These are phyloP conservation scores for Toxotes lorentzi DNA, from an alignment of 2,797 vertebrate species.

Conservation along the genomic window DNA sequence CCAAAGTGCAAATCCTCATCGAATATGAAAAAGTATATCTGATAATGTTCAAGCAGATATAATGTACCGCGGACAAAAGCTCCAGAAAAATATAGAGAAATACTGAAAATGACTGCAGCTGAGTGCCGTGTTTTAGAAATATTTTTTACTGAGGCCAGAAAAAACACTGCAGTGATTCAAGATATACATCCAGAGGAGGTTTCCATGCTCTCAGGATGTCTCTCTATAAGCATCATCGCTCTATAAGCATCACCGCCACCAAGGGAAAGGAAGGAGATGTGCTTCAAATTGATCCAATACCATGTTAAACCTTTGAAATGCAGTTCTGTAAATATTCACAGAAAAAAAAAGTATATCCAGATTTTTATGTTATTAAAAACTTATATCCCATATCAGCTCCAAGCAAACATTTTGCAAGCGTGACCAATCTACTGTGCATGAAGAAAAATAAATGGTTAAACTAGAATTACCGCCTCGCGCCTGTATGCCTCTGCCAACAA, in stretches of 20 bases:
- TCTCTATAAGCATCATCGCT: constrained; percentile 65
- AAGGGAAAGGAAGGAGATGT: constrained; percentile 50
- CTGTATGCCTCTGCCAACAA: too few species aligned
- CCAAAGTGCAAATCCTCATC: constrained; percentile 54
- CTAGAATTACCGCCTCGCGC: too few species aligned
- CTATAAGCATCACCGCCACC: constrained; percentile 52
- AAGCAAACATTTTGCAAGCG: constrained; percentile 24
- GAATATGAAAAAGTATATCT: constrained; percentile 44
- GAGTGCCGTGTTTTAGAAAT: constrained; percentile 63
- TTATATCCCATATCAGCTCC: constrained; percentile 38
- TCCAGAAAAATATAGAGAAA: constrained; percentile 40
- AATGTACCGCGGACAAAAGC: constrained; percentile 28
- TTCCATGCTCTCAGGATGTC: constrained; percentile 72
- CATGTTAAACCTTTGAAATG: constrained; percentile 63
- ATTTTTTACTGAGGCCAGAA: constrained; percentile 56
- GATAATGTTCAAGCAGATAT: constrained; percentile 49
- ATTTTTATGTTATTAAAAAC: constrained; percentile 59
- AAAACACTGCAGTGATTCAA: constrained; percentile 71
- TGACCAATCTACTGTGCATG: constrained; percentile 27
- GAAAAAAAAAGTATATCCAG: constrained; percentile 44
- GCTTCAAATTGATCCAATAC: constrained; percentile 56
- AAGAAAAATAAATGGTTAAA: constrained; percentile 34
- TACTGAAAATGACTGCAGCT: constrained; percentile 25
- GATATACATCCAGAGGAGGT: constrained; percentile 70
- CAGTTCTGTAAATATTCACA: constrained; percentile 55